phyloP scores from a whole-genome alignment of 2,113 vertebrate genomes.

The Gnathonemus longibarbis region DNA sequence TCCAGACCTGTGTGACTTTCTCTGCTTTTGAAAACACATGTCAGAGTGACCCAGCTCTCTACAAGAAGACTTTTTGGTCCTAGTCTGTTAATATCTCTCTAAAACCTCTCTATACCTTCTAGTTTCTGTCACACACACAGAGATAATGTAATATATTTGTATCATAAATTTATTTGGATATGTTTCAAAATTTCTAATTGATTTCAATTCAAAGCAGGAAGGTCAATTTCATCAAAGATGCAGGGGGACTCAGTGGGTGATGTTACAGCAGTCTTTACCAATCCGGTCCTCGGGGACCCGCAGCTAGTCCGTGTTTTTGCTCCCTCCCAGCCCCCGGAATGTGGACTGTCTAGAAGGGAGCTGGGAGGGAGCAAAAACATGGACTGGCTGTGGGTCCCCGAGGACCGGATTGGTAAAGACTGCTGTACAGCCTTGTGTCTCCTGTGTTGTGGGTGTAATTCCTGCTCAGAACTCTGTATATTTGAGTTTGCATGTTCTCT shows the following conservation, averaged over 20 bases:
- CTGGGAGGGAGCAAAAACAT: background rate
- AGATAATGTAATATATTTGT: background rate
- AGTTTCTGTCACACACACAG: background rate
- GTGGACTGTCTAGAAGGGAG: background rate
- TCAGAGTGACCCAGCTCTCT: background rate
- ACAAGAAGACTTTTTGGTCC: background rate
- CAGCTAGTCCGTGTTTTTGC: background rate
- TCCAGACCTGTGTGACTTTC: background rate
- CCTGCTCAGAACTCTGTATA: background rate
- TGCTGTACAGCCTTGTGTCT: background rate
- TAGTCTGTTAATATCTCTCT: background rate
- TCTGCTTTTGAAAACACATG: background rate
- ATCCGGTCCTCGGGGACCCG: background rate
- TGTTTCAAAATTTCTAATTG: background rate
- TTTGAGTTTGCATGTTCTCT: background rate
- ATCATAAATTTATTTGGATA: background rate
- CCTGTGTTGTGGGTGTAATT: background rate
- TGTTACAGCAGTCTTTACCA: background rate
- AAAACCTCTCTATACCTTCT: background rate
- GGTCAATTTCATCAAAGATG: background rate
- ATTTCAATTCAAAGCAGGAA: background rate
- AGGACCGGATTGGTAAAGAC: background rate
- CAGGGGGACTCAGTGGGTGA: background rate
- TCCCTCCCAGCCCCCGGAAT: background rate
- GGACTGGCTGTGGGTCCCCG: background rate